A percentile compares a stretch with the other conserved stretches of the same genome.
Conservation (phyloP, 2,797 vertebrate species). For the Sebastes iracundus region DNA sequence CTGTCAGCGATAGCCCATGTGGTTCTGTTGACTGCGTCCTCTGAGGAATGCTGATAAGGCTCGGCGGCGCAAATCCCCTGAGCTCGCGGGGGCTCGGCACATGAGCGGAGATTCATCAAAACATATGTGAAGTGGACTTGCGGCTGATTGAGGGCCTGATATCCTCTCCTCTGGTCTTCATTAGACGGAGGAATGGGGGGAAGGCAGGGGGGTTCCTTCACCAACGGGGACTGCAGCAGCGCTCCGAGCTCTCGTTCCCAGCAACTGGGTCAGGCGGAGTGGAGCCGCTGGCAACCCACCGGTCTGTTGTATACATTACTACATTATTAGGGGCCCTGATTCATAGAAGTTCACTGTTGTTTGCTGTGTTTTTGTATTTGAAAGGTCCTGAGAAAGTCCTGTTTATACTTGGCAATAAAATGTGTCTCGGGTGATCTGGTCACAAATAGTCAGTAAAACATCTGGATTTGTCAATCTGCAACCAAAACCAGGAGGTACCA, state of each 20-base stretch:
- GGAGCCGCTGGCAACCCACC: conserved; percentile 23
- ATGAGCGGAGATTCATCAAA: conserved; percentile 71
- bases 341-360: neutral
- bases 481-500: neutral
- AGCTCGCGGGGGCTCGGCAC: conserved; percentile 53
- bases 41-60: conserved; percentile 73
- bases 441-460: neutral
- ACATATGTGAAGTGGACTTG: conserved; percentile 75
- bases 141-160: conserved; percentile 75
- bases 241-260: conserved; percentile 5
- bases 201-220: conserved; percentile 68
- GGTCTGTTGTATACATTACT: conserved; percentile 3
- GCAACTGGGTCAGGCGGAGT: conserved; percentile 37
- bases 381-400: neutral
- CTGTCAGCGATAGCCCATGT: conserved; percentile 61
- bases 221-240: neutral
- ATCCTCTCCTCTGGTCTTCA: conserved; percentile 79
- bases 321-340: neutral
- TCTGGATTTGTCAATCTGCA: neutral
- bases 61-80: conserved; percentile 46
- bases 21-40: conserved; percentile 67
- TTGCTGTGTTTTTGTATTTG: neutral
- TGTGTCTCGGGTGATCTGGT: neutral
- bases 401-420: neutral
- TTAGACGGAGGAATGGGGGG: conserved; percentile 78